Conservation (phyloP, 2,113 vertebrate genomes). For the Carlito syrichta region DNA sequence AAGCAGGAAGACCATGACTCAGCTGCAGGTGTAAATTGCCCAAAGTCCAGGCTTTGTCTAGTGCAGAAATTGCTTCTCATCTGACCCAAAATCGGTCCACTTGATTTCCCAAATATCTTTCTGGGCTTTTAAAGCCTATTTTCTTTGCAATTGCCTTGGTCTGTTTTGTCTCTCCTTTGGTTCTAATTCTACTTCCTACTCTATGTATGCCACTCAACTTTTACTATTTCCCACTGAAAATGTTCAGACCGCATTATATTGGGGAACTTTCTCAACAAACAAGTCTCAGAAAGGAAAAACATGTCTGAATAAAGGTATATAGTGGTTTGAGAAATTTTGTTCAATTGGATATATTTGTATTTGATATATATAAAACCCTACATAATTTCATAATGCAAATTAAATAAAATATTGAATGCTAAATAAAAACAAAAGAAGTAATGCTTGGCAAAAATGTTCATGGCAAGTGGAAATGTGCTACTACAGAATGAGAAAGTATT, state of each 20-base stretch:
- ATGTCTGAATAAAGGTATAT: neutral
- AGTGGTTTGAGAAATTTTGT: neutral
- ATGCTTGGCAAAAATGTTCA: neutral
- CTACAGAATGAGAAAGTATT: neutral
- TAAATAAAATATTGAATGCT: neutral
- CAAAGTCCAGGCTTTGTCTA: neutral
- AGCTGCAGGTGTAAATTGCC: neutral
- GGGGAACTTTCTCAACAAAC: neutral
- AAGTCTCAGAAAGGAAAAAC: neutral
- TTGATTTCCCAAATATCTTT: neutral
- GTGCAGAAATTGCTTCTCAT: neutral
- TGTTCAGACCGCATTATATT: neutral
- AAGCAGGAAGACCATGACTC: neutral
- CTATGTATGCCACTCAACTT: rapidly evolving
- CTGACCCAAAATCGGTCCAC: neutral
- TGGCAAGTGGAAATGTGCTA: neutral
- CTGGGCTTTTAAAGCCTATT: neutral
- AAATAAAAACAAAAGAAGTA: neutral
- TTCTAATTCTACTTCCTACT: neutral
- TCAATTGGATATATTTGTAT: neutral
- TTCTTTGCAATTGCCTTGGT: neutral
- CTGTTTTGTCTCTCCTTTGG: neutral
- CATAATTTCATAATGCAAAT: neutral
- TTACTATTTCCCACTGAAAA: neutral
- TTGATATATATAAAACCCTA: neutral